Evolutionary conservation across 1,140 invertebrate species (phyloP), one percentile per base, ranked within the genome.

Genomic region (Atta cephalotes): DNA sequence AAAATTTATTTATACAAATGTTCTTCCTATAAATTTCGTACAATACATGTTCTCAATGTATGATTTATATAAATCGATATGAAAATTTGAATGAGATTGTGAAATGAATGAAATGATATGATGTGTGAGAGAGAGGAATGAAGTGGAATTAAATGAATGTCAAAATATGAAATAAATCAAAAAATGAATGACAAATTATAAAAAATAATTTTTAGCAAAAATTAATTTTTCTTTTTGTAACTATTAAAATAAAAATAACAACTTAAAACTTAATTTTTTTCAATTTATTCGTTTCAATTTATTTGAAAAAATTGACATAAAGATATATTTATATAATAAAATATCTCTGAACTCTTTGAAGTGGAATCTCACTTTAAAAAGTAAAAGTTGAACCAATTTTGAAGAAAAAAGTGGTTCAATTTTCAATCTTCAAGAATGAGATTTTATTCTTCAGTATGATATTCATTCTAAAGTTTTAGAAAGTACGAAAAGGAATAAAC

Each of bases 1-100:
- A 16, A 81, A 16, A 76, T 84, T 84, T 76, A 76, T 84, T 80
- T n/a, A 25, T 25, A 16, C 16, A 76, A 16, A 35, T 62, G n/a
- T 21, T 45, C n/a, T 60, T 14, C 10, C 10, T 3, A 81, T 2
- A 53, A 39, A 70, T 39, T 39, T 71, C 25, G 3, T 39, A 56
- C 21, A 3, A 81, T 49, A 45, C 53, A 72, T 45, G 21, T 58
- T 72, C 9, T 16, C 16, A 10, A 45, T 3, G 6, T 60, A 45
- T 10, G 9, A 45, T 71, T 71, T 49, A 39, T 7, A 74, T 21
- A 21, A 49, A 72, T 35, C 7, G n/a, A 0, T 28, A 58, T 56
- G 16, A 80, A 39, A 39, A 25, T 56, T 14, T 39, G 7, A 45
- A 45, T 39, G 66, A 21, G 21, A 39, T 60, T 58, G 35, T 71